These are phyloP conservation scores for Mixornis gularis DNA, from an alignment of 2,113 vertebrate species.

Conservation along the genomic window DNA sequence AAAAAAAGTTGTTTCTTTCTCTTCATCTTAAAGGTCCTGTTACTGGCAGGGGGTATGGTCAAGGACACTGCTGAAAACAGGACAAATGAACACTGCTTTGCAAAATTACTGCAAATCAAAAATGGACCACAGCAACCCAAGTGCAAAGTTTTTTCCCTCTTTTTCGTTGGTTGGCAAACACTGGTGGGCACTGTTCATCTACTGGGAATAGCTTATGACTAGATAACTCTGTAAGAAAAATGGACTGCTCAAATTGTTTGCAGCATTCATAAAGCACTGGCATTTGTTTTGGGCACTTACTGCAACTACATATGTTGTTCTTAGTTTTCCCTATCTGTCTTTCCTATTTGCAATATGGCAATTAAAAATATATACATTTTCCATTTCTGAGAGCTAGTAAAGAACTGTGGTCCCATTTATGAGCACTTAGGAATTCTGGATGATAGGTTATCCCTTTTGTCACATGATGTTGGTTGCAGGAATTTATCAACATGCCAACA, in stretches of 20 bases:
- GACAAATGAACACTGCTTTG: slow-evolving; percentile 47
- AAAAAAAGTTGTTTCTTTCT: slow-evolving; percentile 51
- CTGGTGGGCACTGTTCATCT: not conserved
- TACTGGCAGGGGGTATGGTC: slow-evolving; percentile 56
- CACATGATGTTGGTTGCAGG: not conserved
- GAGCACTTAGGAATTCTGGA: not conserved
- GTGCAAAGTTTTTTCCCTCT: not conserved
- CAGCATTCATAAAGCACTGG: not conserved
- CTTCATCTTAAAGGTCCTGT: slow-evolving; percentile 65
- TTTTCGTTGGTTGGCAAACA: not conserved
- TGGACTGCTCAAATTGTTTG: not conserved
- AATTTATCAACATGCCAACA: not conserved
- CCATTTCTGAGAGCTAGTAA: not conserved
- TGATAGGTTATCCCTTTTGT: not conserved
- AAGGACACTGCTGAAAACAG: slow-evolving; percentile 59
- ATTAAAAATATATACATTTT: slow-evolving; percentile 6
- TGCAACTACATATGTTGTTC: not conserved
- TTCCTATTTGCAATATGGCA: not conserved
- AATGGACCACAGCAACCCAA: not conserved
- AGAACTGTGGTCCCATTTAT: not conserved
- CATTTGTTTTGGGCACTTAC: not conserved
- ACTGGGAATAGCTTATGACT: not conserved
- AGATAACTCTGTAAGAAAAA: not conserved
- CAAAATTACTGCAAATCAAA: slow-evolving; percentile 57
- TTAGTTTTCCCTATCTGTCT: not conserved